Evolutionary conservation across 2,113 vertebrate genomes (phyloP), one percentile per base, ranked within the genome.

Genomic region (Prietella phreatophila): DNA sequence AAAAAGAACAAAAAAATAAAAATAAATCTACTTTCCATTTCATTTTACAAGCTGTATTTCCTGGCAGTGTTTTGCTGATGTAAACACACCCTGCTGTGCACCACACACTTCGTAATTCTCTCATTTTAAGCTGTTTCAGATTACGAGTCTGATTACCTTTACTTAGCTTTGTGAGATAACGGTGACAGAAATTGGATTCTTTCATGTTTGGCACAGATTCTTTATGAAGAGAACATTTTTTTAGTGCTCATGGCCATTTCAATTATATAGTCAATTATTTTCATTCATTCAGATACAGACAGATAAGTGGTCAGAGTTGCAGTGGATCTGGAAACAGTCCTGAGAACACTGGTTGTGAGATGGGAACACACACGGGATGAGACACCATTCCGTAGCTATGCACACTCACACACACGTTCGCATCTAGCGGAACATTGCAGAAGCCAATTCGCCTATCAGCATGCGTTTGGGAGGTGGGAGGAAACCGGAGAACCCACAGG

Each of bases 151-250:
- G 75, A 78, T 78, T 78, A 53, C 42, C 75, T 78, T 78, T 25
- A 42, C 20, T 75, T 47, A 75, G 71, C 71, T 42, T 75, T 42
- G 71, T 42, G 10, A 42, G 71, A 47, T 75, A 75, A 75, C 13
- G 9, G 9, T 42, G 25, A 53, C 5, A 14, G 75, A 78, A 78
- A 78, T 78, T 78, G 75, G 75, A 78, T 78, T 53, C 75, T 78
- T 78, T 78, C 75, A 78, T 78, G 75, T 50, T n/a, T 78, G 47
- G 47, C 22, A 78, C 25, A 15, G 75, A 47, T 78, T 78, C 42
- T 78, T 27, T 15, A 78, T 20, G 53, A n/a, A 78, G 27, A n/a
- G 42, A 47, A 55, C 2, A 3, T 55, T 55, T 55, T 55, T 14
- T 13, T 55, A 14, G 53, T 55, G 53, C 50, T 53, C 9, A 11